phyloP scores from a whole-genome alignment of 2,113 vertebrate genomes.

The Urocynchramus pylzowi region DNA sequence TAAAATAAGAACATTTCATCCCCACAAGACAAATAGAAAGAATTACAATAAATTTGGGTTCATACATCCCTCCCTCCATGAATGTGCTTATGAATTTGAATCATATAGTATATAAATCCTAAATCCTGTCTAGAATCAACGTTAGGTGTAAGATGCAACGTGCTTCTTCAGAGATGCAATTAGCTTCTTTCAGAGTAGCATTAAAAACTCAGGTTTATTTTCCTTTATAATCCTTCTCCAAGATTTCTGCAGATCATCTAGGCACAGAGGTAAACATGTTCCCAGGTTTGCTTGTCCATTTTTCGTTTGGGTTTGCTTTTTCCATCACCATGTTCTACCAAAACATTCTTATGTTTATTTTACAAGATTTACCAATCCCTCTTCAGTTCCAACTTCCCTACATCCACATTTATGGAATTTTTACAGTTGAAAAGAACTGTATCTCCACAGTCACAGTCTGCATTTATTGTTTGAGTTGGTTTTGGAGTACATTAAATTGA shows the following conservation, averaged over 20 bases:
- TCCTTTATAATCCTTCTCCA: not conserved
- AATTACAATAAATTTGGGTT: not conserved
- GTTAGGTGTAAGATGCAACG: not conserved
- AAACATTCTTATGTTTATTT: not conserved
- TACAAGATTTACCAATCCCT: not conserved
- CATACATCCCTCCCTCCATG: not conserved
- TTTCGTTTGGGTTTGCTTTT: not conserved
- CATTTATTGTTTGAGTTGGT: not conserved
- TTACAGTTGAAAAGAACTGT: not conserved
- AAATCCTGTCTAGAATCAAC: not conserved
- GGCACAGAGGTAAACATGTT: not conserved
- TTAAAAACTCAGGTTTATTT: not conserved
- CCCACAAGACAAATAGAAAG: not conserved
- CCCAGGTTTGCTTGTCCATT: not conserved
- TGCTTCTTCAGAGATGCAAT: not conserved
- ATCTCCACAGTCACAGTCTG: not conserved
- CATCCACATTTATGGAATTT: not conserved
- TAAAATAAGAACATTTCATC: not conserved
- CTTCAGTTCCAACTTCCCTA: not conserved
- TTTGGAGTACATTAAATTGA: not conserved
- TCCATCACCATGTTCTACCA: accelerated
- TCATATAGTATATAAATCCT: not conserved
- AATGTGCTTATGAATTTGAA: not conserved
- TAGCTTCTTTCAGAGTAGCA: not conserved
- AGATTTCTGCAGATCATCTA: not conserved